Percentiles rank a stretch among this genome's conserved stretches.
Evolutionary conservation across 1,140 invertebrate genomes (phyloP).

Genomic region (Chrysomallon squamiferum): DNA sequence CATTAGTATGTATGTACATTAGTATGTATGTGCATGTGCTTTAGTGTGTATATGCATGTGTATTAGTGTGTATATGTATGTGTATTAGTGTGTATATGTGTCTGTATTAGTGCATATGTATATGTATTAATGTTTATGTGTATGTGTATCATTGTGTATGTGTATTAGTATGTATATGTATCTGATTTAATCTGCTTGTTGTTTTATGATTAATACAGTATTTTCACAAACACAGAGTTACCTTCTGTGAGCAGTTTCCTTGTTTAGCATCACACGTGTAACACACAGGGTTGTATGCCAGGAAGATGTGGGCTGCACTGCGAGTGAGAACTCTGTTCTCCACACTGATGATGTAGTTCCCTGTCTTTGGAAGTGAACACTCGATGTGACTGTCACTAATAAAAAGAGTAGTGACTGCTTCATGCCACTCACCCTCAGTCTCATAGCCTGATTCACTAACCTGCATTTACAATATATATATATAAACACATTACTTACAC

Average conservation of each 20-base stretch:
- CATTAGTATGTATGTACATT: too few relatives aligned
- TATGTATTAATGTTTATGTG: too few relatives aligned
- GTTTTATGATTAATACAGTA: too few relatives aligned
- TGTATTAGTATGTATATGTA: too few relatives aligned
- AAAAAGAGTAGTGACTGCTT: constrained; percentile 11
- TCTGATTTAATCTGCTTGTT: too few relatives aligned
- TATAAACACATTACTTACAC: too few relatives aligned
- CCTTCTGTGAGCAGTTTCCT: constrained; percentile 36
- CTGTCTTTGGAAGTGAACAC: constrained; percentile 20
- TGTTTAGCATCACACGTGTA: constrained; percentile 29
- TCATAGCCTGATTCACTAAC: constrained; percentile 21
- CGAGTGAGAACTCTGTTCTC: constrained; percentile 12
- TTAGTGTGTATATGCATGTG: too few relatives aligned
- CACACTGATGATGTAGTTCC: constrained; percentile 29
- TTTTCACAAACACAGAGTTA: constrained; percentile 11
- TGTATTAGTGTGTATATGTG: too few relatives aligned
- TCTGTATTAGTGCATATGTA: too few relatives aligned
- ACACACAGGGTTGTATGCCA: constrained; percentile 41
- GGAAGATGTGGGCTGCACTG: constrained; percentile 28
- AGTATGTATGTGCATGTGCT: too few relatives aligned
- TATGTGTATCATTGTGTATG: too few relatives aligned
- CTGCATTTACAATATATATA: constrained; percentile 9
- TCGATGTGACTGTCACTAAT: constrained; percentile 30
- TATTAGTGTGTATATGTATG: too few relatives aligned
- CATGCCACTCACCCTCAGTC: not conserved